Evolutionary conservation across 2,113 vertebrate species (phyloP).

Genomic region (Sterrhoptilus dennistouni): DNA sequence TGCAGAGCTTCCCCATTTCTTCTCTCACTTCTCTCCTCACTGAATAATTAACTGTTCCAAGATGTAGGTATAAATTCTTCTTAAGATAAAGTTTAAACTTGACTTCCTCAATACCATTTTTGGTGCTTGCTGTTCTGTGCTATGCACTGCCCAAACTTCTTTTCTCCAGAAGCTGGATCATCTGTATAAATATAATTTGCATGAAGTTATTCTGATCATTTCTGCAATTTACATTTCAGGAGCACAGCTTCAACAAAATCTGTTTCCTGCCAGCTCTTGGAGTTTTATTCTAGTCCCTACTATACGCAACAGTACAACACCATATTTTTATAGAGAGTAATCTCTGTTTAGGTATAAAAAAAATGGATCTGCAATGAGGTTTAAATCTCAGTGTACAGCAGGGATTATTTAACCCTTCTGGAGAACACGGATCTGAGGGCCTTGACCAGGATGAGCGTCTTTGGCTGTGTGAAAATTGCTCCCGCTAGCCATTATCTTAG

Average conservation of each 20-base stretch:
- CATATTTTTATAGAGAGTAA: background rate
- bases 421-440: background rate
- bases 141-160: background rate
- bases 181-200: background rate
- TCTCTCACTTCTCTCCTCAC: background rate
- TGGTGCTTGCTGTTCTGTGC: background rate
- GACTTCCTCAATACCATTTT: background rate
- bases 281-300: background rate
- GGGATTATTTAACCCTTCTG: background rate
- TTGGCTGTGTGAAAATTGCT: background rate
- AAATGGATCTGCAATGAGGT: background rate
- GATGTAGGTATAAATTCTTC: background rate
- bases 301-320: background rate
- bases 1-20: background rate
- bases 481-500: background rate
- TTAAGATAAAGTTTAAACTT: background rate
- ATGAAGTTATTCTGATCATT: background rate
- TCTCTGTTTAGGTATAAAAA: background rate
- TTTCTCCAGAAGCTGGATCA: background rate
- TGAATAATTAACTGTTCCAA: slow-evolving; percentile 23
- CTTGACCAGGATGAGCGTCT: background rate
- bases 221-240: background rate
- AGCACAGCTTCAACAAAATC: background rate
- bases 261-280: background rate
- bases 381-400: background rate